Base-by-base conservation (phyloP, 1,140 invertebrate genomes). In the Alviniconcha marisindica region DNA sequence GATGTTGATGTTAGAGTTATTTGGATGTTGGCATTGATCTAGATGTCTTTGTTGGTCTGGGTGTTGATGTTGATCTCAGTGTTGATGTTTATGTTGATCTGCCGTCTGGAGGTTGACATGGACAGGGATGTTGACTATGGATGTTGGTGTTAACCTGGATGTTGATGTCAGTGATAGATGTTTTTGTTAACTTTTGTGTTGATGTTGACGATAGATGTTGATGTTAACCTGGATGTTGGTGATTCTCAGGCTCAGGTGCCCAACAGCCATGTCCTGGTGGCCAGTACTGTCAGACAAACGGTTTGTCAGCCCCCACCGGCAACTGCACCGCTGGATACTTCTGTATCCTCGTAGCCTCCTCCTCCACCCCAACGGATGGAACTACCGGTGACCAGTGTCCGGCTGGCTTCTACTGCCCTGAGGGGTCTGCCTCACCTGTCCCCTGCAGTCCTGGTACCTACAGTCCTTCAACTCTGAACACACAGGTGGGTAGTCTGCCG, bases 281-380 rank as follows among this genome's bases (percentile, higher is more conserved):
- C 33, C 79, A 87, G 83, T 91, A 87, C 73, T 92, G 91, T 81
- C 89, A 91, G 74, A 88, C 87, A 48, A 87, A 88, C 38, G 91
- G 88, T 5, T 82, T 92, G 1, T 86, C 84, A 18, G 63, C 71
- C 3, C 91, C 91, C 18, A 91, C 90, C 31, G 91, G 86, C 15
- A 88, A 89, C 83, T 92, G 91, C 69, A 87, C 87, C 0, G 88
- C 89, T 7, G 90, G 91, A 15, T 91, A 90, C 83, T 92, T 88
- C 86, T 92, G 91, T 66, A 83, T 83, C 28, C 83, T 84, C 14
- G 83, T 66, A 63, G 88, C 91, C 33, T 82, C 78, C 36, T 73
- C 82, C 18, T 18, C 86, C 4, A 87, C 85, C 33, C 91, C 91
- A 10, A 87, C 89, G 63, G 91, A 90, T 86, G 90, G 86, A 38